Conservation (phyloP, 2,113 vertebrate species). For the Tenrec ecaudatus region DNA sequence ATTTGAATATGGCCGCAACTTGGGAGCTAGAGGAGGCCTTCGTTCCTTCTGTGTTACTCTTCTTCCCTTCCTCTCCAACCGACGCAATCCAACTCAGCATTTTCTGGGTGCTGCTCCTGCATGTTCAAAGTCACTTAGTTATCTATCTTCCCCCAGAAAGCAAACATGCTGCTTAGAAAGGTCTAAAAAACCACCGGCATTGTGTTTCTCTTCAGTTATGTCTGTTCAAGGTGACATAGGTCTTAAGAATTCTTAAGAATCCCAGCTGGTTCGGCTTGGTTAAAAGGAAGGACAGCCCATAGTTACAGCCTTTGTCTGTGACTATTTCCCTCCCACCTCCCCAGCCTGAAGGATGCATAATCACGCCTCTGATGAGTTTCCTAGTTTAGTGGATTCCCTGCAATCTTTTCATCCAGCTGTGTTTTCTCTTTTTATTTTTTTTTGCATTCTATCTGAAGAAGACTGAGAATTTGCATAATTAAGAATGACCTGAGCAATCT, state of each 20-base stretch:
- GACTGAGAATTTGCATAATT: conserved; percentile 89
- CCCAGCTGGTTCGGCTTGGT: not conserved
- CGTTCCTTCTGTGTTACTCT: not conserved
- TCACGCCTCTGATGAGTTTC: conserved; percentile 46
- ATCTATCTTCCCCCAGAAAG: conserved; percentile 1
- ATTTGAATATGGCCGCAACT: conserved; percentile 9
- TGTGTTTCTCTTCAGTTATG: not conserved
- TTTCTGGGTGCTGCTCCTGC: not conserved
- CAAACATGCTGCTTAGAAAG: conserved; percentile 20
- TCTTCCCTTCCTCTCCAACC: not conserved
- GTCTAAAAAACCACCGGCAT: not conserved
- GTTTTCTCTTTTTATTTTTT: conserved; percentile 85
- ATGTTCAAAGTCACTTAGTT: not conserved
- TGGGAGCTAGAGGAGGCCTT: not conserved
- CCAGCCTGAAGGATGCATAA: conserved; percentile 51
- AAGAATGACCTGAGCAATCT: conserved; percentile 87
- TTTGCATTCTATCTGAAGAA: conserved; percentile 84
- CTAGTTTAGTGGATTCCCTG: conserved; percentile 46
- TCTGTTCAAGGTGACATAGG: conserved; percentile 27
- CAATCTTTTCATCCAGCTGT: conserved; percentile 87
- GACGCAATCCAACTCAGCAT: not conserved
- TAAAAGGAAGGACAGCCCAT: not conserved
- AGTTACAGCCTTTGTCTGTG: not conserved
- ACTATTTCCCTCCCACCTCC: not conserved
- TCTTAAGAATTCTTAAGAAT: conserved; percentile 26